phyloP scores from a whole-genome alignment of 1,140 invertebrate genomes.

The Saccostrea glomerata region DNA sequence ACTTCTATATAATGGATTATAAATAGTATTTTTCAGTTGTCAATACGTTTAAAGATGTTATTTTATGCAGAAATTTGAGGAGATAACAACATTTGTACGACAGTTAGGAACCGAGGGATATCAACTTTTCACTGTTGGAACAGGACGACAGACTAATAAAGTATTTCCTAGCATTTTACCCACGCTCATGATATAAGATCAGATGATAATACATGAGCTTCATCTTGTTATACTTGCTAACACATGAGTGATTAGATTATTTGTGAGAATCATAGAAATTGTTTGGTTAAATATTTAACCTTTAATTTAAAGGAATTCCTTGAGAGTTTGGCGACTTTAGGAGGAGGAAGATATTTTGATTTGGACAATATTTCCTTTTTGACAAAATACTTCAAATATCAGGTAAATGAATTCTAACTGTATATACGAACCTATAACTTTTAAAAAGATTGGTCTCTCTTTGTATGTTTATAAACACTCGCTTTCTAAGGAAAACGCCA shows the following conservation, averaged over 20 bases:
- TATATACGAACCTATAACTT: too few relatives aligned
- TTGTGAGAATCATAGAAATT: too few relatives aligned
- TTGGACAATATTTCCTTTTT: not conserved
- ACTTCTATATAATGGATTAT: too few relatives aligned
- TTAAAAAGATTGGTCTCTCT: too few relatives aligned
- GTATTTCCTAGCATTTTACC: not conserved
- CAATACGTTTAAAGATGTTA: not conserved
- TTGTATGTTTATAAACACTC: too few relatives aligned
- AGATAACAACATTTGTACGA: not conserved
- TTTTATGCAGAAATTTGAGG: not conserved
- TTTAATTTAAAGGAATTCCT: not conserved
- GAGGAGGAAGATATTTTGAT: not conserved
- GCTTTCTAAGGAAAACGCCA: too few relatives aligned
- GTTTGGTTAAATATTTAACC: not conserved
- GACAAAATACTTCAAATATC: not conserved
- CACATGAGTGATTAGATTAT: too few relatives aligned
- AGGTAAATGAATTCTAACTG: not conserved
- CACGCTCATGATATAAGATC: too few relatives aligned
- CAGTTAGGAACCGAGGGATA: not conserved
- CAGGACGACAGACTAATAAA: conserved; percentile 1
- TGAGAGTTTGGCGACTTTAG: not conserved
- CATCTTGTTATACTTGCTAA: too few relatives aligned
- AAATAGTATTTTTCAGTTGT: too few relatives aligned
- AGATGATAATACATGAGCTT: too few relatives aligned
- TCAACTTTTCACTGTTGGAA: not conserved